Base-by-base conservation (phyloP, 1,140 invertebrate species). In the Choristoneura fumiferana region DNA sequence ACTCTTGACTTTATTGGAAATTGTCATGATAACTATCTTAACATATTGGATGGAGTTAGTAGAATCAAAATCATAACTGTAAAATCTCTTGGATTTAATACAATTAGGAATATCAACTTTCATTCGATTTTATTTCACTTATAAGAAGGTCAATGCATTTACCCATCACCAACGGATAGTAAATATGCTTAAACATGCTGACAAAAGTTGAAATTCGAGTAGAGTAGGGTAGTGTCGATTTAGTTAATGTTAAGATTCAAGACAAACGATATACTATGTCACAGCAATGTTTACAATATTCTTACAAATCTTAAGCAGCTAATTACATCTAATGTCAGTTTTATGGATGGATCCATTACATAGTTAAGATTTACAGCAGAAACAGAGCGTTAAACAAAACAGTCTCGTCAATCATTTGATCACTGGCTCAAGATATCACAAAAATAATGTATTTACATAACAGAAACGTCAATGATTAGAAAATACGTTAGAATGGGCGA, bases 301-400 rank as follows among this genome's bases (percentile, higher is more conserved):
- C 37, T 45, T 61, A 58, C 49, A 62, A 40, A 57, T 35, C 36
- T 57, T 52, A 64, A 64, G 62, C 60, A 59, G 59, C 60, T 63
- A 65, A 63, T 53, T 68, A 69, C 14, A 67, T 67, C 64, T 73
- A 69, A 65, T 63, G 63, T 73, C 58, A 65, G n/a, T n/a, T n/a
- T n/a, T 58, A 57, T 84, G 83, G 83, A 86, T 86, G 83, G 83
- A 86, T 73, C 73, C 71, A 81, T 78, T 84, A 74, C 68, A 71
- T 66, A 14, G 67, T 64, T 65, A 69, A 58, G 55, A 63, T 65
- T 71, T 72, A 73, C n/a, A 78, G 73, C 66, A 71, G 69, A 75
- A 71, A 68, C 63, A 65, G 67, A 73, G 70, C 69, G 64, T n/a
- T n/a, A n/a, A n/a, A n/a, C n/a, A n/a, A 73, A 60, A 59, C 70